These are phyloP conservation scores for Diloba caeruleocephala DNA, from an alignment of 2,888 invertebrate species.

Conservation along the genomic window DNA sequence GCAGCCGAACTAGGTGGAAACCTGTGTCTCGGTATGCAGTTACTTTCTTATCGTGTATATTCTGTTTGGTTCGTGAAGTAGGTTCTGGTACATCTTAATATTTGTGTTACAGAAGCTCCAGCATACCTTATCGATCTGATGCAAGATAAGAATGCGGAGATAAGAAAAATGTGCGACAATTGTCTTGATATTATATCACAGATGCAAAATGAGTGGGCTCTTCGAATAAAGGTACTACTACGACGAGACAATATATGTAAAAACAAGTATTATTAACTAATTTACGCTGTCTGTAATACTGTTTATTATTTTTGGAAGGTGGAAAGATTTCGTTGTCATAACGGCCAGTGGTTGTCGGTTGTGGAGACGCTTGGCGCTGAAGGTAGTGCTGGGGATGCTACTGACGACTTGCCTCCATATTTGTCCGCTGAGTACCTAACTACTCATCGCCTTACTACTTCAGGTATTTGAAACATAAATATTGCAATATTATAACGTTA, in stretches of 20 bases:
- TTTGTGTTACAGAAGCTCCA: conserved; percentile 92
- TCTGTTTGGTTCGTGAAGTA: no score
- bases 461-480: conserved; percentile 65
- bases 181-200: conserved; percentile 98
- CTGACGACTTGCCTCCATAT: conserved; percentile 92
- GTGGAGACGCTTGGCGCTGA: conserved; percentile 93
- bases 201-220: conserved; percentile 97
- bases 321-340: conserved; percentile 99
- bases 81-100: not conserved
- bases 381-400: conserved; percentile 87
- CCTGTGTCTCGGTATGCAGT: not conserved
- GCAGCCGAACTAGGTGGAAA: no score
- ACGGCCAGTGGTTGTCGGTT: conserved; percentile 99
- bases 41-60: not conserved
- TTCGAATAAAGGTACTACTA: conserved; percentile 94
- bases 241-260: no score
- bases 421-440: conserved; percentile 92
- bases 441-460: conserved; percentile 81
- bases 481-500: not conserved
- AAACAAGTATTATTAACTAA: no score
- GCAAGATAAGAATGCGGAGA: conserved; percentile 98
- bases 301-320: conserved; percentile 75
- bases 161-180: conserved; percentile 97
- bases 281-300: no score
- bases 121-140: conserved; percentile 98